Evolutionary conservation across 2,797 vertebrate genomes (phyloP), one percentile per base, ranked within the genome.

Genomic region (Pyrrhura leucotis): DNA sequence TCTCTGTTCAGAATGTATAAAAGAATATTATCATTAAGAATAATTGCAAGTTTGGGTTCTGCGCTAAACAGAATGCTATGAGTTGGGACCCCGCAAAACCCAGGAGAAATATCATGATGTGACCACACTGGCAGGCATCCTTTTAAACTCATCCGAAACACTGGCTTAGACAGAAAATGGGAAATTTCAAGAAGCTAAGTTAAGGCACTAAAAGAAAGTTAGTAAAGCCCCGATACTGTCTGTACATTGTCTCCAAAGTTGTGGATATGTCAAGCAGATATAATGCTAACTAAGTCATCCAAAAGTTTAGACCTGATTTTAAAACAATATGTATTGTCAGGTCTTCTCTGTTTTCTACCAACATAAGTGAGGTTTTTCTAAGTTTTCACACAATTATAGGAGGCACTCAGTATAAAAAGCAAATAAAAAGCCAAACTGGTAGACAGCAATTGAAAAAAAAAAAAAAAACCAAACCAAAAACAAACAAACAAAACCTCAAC

Each of bases 1-100:
- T 14, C 56, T 42, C 29, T 75, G 20, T 21, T 62, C 29, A 92
- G n/a, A 8, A 10, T 23, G 9, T 2, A 1, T 3, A 54, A 23
- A 4, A 59, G 31, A 82, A 56, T 6, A 42, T 20, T 3, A n/a
- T 7, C 14, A 21, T 35, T 14, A 44, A 26, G 5, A 26, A 39
- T 6, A 35, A 78, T 67, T 50, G 10, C 31, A 56, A 37, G 26
- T 5, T 6, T 26, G 19, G 11, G 2, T 62, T 86, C 42, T 66
- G 18, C 26, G 18, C 23, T 45, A 56, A 72, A 54, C 40, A 65
- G 56, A 66, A 25, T 10, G 18, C 5, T 39, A 39, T 0, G 0
- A 72, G 19, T 9, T 3, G 14, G 15, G 13, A 8, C n/a, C 8
- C 26, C 2, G 12, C 4, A 39, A 31, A 65, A 31, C 5, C 16